Base-by-base conservation (phyloP, 2,113 vertebrate genomes). In the Solea solea region DNA sequence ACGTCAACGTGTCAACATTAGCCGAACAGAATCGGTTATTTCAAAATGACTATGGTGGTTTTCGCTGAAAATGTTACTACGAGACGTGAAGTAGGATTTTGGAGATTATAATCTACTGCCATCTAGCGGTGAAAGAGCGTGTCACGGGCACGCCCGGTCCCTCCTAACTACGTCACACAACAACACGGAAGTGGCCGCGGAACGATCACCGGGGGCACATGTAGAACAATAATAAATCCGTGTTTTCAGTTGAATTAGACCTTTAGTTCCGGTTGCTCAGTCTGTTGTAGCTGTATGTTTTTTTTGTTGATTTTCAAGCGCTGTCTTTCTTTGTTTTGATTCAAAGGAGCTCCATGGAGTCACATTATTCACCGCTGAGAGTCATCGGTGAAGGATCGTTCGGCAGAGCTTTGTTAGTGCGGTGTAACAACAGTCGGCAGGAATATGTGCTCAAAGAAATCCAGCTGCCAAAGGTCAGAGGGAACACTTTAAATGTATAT, bases 341-440 rank as follows among this genome's bases (percentile, higher is more conserved):
- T 10, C 28, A 4, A 11, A 68, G n/a, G 8, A 15, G 34, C 9
- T 72, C 45, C 1, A 97, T 98, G 96, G 95, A 98, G 48, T 69
- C 79, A 21, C 21, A 21, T 12, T 99, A 97, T 51, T 44, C 68
- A 0, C 15, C 95, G 6, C 80, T 95, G 53, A 93, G 81, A 60
- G 85, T 95, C 25, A 89, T 99, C 2, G 96, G 96, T 3, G 94
- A 96, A 71, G 96, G 96, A 0, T 97, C 96, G 7, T 98, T 98
- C 5, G 96, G 96, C 15, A 88, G 95, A 59, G 96, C 93, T 49
- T 86, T 98, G 51, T 79, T 97, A 45, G 95, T 96, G 28, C 82
- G 74, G 10, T 86, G 90, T 14, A 83, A 85, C 65, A 83, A 11
- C 77, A 91, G 67, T 39, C 67, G 84, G 34, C 85, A 86, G 16